Evolutionary conservation across 37 sponge, comb jelly and placozoan species (phyloP).

Genomic region (Halichondria panicea): DNA sequence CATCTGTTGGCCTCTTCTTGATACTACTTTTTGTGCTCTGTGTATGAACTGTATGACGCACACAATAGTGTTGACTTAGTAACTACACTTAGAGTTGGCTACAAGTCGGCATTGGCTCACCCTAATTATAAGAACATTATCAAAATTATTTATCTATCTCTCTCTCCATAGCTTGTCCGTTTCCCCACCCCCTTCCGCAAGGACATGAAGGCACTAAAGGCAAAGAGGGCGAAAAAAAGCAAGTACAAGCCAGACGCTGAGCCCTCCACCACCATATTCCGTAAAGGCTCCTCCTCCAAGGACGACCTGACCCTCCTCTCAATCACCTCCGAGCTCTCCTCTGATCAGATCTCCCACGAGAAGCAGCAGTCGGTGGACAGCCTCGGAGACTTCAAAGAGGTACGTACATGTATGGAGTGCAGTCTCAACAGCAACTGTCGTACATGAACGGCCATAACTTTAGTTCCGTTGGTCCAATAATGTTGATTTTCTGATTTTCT

Average conservation of each 20-base stretch:
- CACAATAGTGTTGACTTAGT: too few relatives aligned
- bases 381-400: constrained; percentile 11
- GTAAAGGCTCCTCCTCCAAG: constrained; percentile 43
- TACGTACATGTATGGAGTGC: too few relatives aligned
- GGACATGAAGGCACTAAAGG: constrained; percentile 42
- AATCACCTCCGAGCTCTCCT: background rate
- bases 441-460: too few relatives aligned
- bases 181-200: constrained; percentile 77
- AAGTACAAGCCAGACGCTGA: constrained; percentile 45
- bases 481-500: too few relatives aligned
- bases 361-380: background rate
- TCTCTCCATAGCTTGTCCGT: constrained; percentile 50
- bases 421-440: too few relatives aligned
- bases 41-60: too few relatives aligned
- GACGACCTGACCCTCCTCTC: constrained; percentile 31
- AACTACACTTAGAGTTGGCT: too few relatives aligned
- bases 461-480: too few relatives aligned
- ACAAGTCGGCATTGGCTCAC: too few relatives aligned
- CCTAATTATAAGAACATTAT: background rate
- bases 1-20: too few relatives aligned
- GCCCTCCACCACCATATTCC: constrained; percentile 71
- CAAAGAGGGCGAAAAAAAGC: constrained; percentile 51
- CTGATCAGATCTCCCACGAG: background rate
- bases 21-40: too few relatives aligned
- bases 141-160: background rate